These are phyloP conservation scores for Heliconius sara DNA, from an alignment of 2,888 invertebrate species.

Conservation along the genomic window DNA sequence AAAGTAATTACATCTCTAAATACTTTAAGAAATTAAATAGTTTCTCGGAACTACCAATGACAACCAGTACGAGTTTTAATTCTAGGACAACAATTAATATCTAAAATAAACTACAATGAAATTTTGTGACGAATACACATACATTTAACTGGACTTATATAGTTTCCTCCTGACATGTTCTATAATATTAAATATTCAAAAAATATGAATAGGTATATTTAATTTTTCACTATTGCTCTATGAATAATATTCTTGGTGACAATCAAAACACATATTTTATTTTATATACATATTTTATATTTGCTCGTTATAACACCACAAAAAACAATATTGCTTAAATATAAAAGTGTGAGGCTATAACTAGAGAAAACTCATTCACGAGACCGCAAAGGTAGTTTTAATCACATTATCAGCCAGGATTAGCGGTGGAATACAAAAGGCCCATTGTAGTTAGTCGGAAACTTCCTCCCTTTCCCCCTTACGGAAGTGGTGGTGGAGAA, in stretches of 20 bases:
- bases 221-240: neutral
- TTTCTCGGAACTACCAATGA: too few species aligned
- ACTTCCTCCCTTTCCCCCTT: conserved; percentile 53
- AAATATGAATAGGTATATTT: neutral
- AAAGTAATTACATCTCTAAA: too few species aligned
- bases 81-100: too few species aligned
- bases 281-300: too few species aligned
- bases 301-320: neutral
- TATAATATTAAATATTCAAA: neutral
- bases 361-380: conserved; percentile 18
- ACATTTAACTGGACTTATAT: too few species aligned
- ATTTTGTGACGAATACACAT: too few species aligned
- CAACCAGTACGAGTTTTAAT: too few species aligned
- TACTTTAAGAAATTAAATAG: too few species aligned
- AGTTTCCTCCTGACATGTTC: too few species aligned
- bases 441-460: conserved; percentile 70
- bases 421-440: conserved; percentile 77
- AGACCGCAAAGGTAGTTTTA: conserved; percentile 55
- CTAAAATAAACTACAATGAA: too few species aligned
- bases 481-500: conserved; percentile 76
- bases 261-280: neutral
- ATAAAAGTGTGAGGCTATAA: neutral
- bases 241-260: neutral
- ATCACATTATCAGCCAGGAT: conserved; percentile 75
- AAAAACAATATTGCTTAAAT: neutral